Base-by-base conservation (phyloP, 2,797 vertebrate species). In the Leuciscus waleckii region DNA sequence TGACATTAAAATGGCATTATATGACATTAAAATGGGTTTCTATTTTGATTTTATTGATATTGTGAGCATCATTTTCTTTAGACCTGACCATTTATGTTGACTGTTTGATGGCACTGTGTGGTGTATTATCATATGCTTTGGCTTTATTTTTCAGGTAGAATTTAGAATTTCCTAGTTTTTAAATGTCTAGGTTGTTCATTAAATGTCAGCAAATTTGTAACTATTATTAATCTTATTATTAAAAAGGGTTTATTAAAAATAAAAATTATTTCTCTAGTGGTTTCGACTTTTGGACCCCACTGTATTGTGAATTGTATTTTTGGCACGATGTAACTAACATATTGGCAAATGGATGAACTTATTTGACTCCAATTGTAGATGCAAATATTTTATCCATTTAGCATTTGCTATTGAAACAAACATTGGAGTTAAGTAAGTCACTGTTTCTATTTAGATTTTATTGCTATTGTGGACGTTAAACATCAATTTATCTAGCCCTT, bases 1-100 rank as follows among this genome's bases (percentile, higher is more conserved):
- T 43, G 35, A 19, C 0, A 3, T 81, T 35, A 4, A 63, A 56
- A 8, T 29, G n/a, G 23, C 23, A 29, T 63, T 37, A 7, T 9
- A 41, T 39, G 43, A 17, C 0, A 4, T 58, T 39, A 5, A 79
- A 61, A 6, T 16, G 29, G 37, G 8, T 61, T 63, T 49, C 17
- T 69, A 16, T 46, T 82, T 65, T 65, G 2, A 32, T 49, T 82
- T 83, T 13, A 21, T 11, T 74, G 19, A 10, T 70, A 58, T 73
- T 71, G 37, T 74, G 4, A 37, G 17, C 65, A 23, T 69, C 0
- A 21, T 26, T 77, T 77, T 41, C 2, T 58, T 39, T 39, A n/a
- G 35, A 14, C 11, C 0, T n/a, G 74, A n/a, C 51, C 68, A 54
- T 39, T 58, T 56, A 23, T 35, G 9, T 58, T 58, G 13, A 58